Evolutionary conservation across 1,140 invertebrate genomes (phyloP), one percentile per base, ranked within the genome.

Genomic region (Zaprionus ornatus): DNA sequence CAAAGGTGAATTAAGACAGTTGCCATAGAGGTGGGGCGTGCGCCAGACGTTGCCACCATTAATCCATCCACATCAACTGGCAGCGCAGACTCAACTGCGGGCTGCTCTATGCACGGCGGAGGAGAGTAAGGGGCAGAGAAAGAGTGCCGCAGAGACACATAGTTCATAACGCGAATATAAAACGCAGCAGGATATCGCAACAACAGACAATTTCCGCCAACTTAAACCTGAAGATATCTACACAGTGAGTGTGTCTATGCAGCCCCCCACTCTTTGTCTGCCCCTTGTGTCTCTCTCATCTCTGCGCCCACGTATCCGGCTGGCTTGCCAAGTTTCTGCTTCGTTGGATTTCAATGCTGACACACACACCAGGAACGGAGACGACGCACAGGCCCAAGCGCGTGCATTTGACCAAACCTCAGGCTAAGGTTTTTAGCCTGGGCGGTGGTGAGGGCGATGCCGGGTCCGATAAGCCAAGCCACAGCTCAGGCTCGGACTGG

Each of bases 191-290:
- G 88, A 87, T 91, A 91, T 91, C 87, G 87, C 88, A 76, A 91
- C 87, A 91, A 91, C 88, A 87, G 87, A 91, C 88, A 91, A 91
- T 91, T 91, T 91, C 88, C 88, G 88, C 66, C 81, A 87, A 91
- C 87, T 91, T 87, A 77, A 83, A 91, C 76, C 84, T 79, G 72
- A 91, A 91, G 87, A 76, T 76, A 65, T 76, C 60, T 59, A 37
- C 55, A 27, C 60, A 42, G 71, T 42, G 68, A 29, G 56, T 19
- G 19, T 27, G 48, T 59, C 56, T 45, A 23, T 9, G 45, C 10
- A 17, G 19, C 72, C 59, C 37, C 52, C 42, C 52, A 50, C 75
- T 52, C 40, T 23, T 52, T 15, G 21, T 37, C 3, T 17, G 0
- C n/a, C 7, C 61, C 19, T n/a, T 40, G 37, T 19, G 13, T 29